Conservation (phyloP, 1,140 invertebrate species). For the Neotoxoptera formosana region DNA sequence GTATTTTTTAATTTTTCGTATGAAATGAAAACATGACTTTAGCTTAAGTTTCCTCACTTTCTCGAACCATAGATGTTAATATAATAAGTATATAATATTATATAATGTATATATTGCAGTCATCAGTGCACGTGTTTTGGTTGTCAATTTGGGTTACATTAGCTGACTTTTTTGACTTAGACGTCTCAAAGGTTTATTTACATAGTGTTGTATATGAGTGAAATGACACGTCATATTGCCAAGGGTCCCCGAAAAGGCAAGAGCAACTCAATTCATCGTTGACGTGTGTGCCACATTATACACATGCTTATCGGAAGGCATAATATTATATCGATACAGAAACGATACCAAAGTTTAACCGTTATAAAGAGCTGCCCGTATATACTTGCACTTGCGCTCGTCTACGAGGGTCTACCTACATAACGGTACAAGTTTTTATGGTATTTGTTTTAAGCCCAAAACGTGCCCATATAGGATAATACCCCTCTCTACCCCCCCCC, state of each 20-base stretch:
- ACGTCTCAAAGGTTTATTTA: not conserved
- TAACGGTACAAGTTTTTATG: slow-evolving; percentile 6
- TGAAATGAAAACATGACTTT: not conserved
- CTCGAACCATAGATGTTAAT: not conserved
- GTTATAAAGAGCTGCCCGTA: not conserved
- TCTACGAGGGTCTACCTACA: not conserved
- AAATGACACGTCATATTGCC: not conserved
- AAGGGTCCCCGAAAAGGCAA: not conserved
- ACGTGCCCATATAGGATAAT: not conserved
- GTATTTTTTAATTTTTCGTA: not conserved
- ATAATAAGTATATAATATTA: not conserved
- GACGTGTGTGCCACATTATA: not conserved
- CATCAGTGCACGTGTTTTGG: not conserved
- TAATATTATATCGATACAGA: not conserved
- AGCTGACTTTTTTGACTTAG: not conserved
- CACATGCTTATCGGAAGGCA: not conserved
- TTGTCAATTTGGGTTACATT: not conserved
- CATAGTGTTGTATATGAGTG: not conserved
- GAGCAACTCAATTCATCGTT: not conserved
- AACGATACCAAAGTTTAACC: slow-evolving; percentile 4
- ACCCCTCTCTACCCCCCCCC: too few relatives aligned
- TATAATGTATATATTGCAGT: not conserved
- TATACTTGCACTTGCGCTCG: not conserved
- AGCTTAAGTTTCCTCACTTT: not conserved
- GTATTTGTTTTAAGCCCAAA: not conserved